Percentiles rank a stretch among this genome's conserved stretches.
These are phyloP conservation scores for Bos javanicus DNA, from an alignment of 2,113 vertebrate genomes.

Conservation along the genomic window DNA sequence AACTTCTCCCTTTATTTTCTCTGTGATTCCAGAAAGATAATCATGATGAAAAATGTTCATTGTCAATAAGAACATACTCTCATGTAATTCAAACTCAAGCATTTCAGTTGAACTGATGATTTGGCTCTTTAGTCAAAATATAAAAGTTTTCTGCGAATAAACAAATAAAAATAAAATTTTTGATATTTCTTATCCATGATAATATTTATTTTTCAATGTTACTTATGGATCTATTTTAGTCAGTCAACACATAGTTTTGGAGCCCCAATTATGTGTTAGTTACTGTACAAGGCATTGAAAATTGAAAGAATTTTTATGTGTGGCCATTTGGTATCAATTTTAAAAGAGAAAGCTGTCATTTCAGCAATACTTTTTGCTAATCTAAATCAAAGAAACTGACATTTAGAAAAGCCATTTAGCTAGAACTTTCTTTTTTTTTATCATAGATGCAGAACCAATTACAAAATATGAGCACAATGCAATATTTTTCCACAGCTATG, in stretches of 20 bases:
- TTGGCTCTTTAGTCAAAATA: constrained; percentile 1
- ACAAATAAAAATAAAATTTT: not conserved
- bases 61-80: constrained; percentile 1
- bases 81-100: not conserved
- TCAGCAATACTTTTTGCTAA: constrained; percentile 18
- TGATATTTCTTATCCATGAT: not conserved
- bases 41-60: not conserved
- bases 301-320: constrained; percentile 9
- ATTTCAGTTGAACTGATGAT: constrained; percentile 4
- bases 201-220: not conserved
- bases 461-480: constrained; percentile 32
- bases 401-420: constrained; percentile 33
- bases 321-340: not conserved
- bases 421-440: constrained; percentile 11
- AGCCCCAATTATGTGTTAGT: not conserved
- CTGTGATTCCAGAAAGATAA: constrained; percentile 8
- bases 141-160: constrained; percentile 26
- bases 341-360: constrained; percentile 18
- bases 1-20: constrained; percentile 17
- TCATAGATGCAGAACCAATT: constrained; percentile 41
- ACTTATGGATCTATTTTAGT: not conserved
- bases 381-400: constrained; percentile 20
- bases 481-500: constrained; percentile 50
- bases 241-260: not conserved
- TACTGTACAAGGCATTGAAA: not conserved